phyloP scores from a whole-genome alignment of 2,797 vertebrate species.

The Pangasius djambal region DNA sequence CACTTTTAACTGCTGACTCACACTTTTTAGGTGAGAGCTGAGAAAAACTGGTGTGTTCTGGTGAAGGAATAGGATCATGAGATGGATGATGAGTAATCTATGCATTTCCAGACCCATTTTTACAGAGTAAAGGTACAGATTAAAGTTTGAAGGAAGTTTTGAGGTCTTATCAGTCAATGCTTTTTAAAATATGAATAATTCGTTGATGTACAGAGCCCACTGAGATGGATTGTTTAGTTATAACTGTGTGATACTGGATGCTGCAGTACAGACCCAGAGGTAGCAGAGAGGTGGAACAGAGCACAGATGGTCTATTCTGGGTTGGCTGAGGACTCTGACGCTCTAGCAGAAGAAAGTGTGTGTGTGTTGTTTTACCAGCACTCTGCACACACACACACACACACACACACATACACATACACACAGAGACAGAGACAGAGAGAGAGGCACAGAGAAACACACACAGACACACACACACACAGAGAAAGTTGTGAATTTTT shows the following conservation, averaged over 20 bases:
- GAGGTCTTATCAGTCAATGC: not conserved
- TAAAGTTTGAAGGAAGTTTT: not conserved
- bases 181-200: not conserved
- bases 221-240: not conserved
- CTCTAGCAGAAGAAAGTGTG: constrained; percentile 40
- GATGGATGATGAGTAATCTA: not conserved
- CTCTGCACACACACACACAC: constrained; percentile 41
- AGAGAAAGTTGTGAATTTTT: constrained; percentile 9
- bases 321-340: constrained; percentile 34
- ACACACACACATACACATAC: constrained; percentile 31
- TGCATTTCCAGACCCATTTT: not conserved
- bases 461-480: constrained; percentile 32
- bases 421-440: constrained; percentile 26
- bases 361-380: constrained; percentile 41
- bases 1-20: constrained; percentile 21
- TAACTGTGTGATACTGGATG: not conserved
- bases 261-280: constrained; percentile 50
- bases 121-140: not conserved
- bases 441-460: constrained; percentile 18
- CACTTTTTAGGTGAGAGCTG: constrained; percentile 23
- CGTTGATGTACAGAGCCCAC: not conserved
- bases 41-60: not conserved
- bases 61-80: not conserved
- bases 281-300: constrained; percentile 56
- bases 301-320: constrained; percentile 61